Evolutionary conservation across 2,888 invertebrate species (phyloP), one percentile per base, ranked within the genome.

Genomic region (Lissonota sp.): DNA sequence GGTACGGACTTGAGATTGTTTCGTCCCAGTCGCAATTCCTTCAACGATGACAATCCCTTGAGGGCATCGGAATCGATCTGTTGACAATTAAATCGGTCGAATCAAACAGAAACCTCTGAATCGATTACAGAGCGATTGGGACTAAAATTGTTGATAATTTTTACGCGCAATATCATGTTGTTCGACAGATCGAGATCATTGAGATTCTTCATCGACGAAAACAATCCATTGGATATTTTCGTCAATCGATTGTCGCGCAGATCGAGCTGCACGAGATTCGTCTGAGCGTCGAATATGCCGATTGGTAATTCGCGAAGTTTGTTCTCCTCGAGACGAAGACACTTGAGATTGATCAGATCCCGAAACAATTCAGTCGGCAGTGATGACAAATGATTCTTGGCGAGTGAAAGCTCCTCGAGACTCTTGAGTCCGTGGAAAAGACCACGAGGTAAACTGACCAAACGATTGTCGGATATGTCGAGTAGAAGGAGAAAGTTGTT

Each of bases 401-500:
- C 95, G 58, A 96, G 89, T 87, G 96, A 95, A 64, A 96, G 93
- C 69, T 95, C 96, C 86, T 95, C 95, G 46, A 96, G 92, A 87
- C 95, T 95, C 85, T 93, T 94, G 44, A 96, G 93, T 1, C 90
- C 91, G 6, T 83, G 82, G 58, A 97, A 96, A 80, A 96, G 93
- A 1, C 94, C 94, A 2, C 94, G 93, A 0, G 96, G 95, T 39
- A 97, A 90, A 88, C 94, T 94, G 85, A 95, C 95, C 26, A 97
- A 93, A 74, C 94, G 94, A 91, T 97, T 97, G 87, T 96, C 95
- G 84, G 96, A 96, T 88, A 97, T 93, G 90, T 97, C 96, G 67
- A 96, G 90, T 87, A 96, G 95, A 64, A 93, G 74, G 72, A 92
- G 69, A 3, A 86, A 86, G 44, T 73, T 86, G 12, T 90, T 91